These are phyloP conservation scores for Arothron firmamentum DNA, from an alignment of 2,113 vertebrate species.

Conservation along the genomic window DNA sequence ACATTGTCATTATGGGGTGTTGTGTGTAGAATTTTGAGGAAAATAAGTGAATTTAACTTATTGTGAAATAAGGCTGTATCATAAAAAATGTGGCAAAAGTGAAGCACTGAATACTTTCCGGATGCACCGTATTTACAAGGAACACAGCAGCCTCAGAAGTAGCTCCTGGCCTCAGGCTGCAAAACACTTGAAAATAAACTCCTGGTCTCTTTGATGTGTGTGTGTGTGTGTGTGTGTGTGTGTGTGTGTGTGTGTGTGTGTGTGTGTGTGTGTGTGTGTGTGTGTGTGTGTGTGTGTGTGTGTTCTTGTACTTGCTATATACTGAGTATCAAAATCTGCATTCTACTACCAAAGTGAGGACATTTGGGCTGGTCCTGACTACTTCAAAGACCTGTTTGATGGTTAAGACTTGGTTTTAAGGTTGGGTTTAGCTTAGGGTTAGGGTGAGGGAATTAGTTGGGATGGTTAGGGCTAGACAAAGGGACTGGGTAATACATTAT, in stretches of 20 bases:
- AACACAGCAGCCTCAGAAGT: constrained; percentile 69
- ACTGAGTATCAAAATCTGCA: too few relatives aligned
- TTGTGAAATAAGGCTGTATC: too few relatives aligned
- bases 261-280: constrained; percentile 57
- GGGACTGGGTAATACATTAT: too few relatives aligned
- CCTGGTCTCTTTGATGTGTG: constrained; percentile 76
- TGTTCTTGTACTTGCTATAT: not conserved
- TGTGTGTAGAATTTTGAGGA: too few relatives aligned
- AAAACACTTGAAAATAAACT: constrained; percentile 79
- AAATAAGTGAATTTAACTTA: too few relatives aligned
- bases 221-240: constrained; percentile 19
- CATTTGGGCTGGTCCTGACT: constrained; percentile 42
- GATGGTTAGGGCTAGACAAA: too few relatives aligned
- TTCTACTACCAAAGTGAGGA: constrained; percentile 12
- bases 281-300: not conserved
- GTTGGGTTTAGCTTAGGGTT: too few relatives aligned
- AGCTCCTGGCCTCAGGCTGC: constrained; percentile 67
- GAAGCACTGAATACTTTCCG: constrained; percentile 30
- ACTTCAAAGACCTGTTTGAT: too few relatives aligned
- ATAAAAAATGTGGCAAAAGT: constrained; percentile 37
- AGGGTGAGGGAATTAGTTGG: too few relatives aligned
- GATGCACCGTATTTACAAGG: constrained; percentile 67
- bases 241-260: not conserved
- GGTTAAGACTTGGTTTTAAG: too few relatives aligned
- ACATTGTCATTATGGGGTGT: too few relatives aligned